Conservation (phyloP, 2,888 invertebrate genomes). For the Chelonus formosanus region DNA sequence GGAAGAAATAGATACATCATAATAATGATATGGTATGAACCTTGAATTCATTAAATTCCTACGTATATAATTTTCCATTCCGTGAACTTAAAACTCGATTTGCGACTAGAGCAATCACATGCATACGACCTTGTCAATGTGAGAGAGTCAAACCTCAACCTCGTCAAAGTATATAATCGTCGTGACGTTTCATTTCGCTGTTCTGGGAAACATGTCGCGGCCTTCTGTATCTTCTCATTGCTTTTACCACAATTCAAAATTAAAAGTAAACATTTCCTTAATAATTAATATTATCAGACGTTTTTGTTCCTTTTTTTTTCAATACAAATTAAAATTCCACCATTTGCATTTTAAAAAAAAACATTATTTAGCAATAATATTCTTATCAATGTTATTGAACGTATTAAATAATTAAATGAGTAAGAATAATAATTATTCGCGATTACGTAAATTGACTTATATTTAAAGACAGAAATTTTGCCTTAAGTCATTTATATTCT, state of each 20-base stretch:
- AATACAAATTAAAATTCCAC: conserved; percentile 5
- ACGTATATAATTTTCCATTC: not conserved
- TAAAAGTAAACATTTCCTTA: too few relatives aligned
- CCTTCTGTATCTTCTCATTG: conserved; percentile 24
- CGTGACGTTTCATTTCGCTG: conserved; percentile 17
- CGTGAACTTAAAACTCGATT: conserved; percentile 15
- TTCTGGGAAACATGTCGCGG: conserved; percentile 34
- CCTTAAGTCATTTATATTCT: too few relatives aligned
- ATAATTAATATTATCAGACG: too few relatives aligned
- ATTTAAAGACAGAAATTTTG: too few relatives aligned
- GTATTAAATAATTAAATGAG: too few relatives aligned
- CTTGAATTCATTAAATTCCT: conserved; percentile 2
- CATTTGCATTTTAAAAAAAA: too few relatives aligned
- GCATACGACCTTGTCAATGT: conserved; percentile 14
- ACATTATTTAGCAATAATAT: too few relatives aligned
- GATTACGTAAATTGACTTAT: too few relatives aligned
- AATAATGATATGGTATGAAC: not conserved
- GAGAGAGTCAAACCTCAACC: conserved; percentile 17
- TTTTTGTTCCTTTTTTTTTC: conserved; percentile 2
- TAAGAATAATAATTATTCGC: too few relatives aligned
- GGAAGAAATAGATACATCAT: not conserved
- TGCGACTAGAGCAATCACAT: conserved; percentile 21
- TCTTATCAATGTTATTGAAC: too few relatives aligned
- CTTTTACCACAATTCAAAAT: conserved; percentile 13
- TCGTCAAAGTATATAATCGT: conserved; percentile 14